Percentiles rank a stretch among this genome's conserved stretches.
These are phyloP conservation scores for Microchirus variegatus DNA, from an alignment of 2,797 vertebrate genomes.

Conservation along the genomic window DNA sequence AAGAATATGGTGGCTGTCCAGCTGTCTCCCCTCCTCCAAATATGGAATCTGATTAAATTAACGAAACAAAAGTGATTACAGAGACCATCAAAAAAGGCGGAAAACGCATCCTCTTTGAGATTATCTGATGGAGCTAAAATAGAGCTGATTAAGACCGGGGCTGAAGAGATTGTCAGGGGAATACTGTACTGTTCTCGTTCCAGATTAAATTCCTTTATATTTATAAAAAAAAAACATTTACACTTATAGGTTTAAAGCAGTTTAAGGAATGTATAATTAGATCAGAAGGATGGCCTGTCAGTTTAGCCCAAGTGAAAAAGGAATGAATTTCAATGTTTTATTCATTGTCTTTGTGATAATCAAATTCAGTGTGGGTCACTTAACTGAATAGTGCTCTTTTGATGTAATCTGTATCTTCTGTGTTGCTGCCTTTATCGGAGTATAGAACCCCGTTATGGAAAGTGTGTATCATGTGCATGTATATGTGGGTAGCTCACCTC, in stretches of 20 bases:
- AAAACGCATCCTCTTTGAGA: constrained; percentile 37
- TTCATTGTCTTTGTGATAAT: constrained; percentile 7
- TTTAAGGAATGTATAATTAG: constrained; percentile 21
- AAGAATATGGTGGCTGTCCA: constrained; percentile 25
- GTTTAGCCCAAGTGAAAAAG: neutral
- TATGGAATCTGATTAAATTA: constrained; percentile 50
- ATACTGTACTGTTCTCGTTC: constrained; percentile 18
- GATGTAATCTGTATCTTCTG: neutral
- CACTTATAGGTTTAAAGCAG: constrained; percentile 28
- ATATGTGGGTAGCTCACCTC: constrained; percentile 84
- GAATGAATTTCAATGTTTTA: neutral
- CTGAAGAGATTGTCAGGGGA: constrained; percentile 19
- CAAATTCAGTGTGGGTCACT: constrained; percentile 6
- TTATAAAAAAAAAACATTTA: constrained; percentile 21
- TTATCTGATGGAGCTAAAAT: constrained; percentile 55
- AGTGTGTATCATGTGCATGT: constrained; percentile 1
- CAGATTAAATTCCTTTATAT: constrained; percentile 33
- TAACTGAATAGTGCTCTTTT: neutral
- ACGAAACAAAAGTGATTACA: constrained; percentile 54
- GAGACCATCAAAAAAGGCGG: constrained; percentile 32
- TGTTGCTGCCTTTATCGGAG: constrained; percentile 2
- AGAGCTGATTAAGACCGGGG: constrained; percentile 31
- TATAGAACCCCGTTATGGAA: constrained; percentile 4
- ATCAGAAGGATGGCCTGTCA: constrained; percentile 11
- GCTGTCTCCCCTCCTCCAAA: constrained; percentile 32